Base-by-base conservation (phyloP, 2,113 vertebrate genomes). In the Dipodomys ordii region DNA sequence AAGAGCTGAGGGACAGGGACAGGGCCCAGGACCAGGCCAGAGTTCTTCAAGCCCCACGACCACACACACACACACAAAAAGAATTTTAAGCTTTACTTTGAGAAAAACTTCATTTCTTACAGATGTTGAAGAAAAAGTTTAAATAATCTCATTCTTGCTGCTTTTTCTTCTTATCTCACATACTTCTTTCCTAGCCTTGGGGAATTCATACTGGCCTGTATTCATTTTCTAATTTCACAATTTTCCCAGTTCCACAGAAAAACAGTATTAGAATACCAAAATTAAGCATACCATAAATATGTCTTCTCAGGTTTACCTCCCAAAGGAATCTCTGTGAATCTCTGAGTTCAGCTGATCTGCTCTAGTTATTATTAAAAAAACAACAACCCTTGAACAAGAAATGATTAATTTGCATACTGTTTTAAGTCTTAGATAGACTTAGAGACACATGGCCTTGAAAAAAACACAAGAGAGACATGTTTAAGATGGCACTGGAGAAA, bases 201-300 rank as follows among this genome's bases (percentile, higher is more conserved):
- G 30, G 53, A 72, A 71, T 32, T 80, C 39, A 60, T 25, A 27
- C 30, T 94, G n/a, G 23, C 28, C 44, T 90, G 65, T 32, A 11
- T 82, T 93, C 46, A 3, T 74, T 81, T n/a, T 68, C 2, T 23
- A 88, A 44, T 35, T 87, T 92, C 60, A 60, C 18, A 68, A 79
- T 91, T 83, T 91, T 88, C 49, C 72, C 65, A 86, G 35, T 78
- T 87, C 23, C 25, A 12, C 74, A 73, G 49, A 88, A 91, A 80
- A 91, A 12, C 53, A 69, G 46, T 91, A 72, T 68, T n/a, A 95
- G 62, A 88, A 72, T 91, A 81, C 84, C 60, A 91, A 82, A 91
- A 83, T 60, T 20, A 84, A 84, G 64, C 68, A 27, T 46, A 80
- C 77, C 25, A 80, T 88, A 74, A 87, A 86, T 19, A 81, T 68